phyloP scores from a whole-genome alignment of 2,797 vertebrate species.

The Linurgus olivaceus region DNA sequence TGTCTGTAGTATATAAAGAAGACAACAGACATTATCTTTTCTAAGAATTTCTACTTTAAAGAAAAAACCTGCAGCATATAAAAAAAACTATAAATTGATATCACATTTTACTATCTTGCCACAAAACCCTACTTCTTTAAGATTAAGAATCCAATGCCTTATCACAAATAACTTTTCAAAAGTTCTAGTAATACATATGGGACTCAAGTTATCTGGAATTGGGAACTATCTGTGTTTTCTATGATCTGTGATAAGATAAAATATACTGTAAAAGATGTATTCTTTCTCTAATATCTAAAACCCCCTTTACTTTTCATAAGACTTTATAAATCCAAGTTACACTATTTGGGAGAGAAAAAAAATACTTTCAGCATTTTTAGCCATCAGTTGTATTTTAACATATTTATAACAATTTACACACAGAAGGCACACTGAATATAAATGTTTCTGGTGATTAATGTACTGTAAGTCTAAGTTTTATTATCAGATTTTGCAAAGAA shows the following conservation, averaged over 20 bases:
- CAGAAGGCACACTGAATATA: neutral
- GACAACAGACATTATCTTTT: neutral
- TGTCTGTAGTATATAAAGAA: neutral
- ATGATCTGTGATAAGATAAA: neutral
- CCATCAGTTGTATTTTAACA: neutral
- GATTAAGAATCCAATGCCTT: neutral
- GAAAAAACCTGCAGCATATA: neutral
- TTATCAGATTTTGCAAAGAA: neutral
- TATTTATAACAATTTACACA: neutral
- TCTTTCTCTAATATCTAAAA: neutral
- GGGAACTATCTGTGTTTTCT: neutral
- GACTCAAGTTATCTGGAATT: neutral
- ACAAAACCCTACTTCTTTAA: neutral
- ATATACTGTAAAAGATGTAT: neutral
- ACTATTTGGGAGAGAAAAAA: neutral
- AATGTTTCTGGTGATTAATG: neutral
- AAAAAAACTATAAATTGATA: neutral
- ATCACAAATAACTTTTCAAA: neutral
- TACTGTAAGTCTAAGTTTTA: neutral
- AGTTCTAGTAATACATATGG: neutral
- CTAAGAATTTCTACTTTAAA: neutral
- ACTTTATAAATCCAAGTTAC: neutral
- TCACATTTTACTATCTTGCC: neutral
- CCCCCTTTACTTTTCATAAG: neutral
- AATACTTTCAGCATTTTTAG: neutral